Base-by-base conservation (phyloP, 2,113 vertebrate genomes). In the Arenaria interpres region DNA sequence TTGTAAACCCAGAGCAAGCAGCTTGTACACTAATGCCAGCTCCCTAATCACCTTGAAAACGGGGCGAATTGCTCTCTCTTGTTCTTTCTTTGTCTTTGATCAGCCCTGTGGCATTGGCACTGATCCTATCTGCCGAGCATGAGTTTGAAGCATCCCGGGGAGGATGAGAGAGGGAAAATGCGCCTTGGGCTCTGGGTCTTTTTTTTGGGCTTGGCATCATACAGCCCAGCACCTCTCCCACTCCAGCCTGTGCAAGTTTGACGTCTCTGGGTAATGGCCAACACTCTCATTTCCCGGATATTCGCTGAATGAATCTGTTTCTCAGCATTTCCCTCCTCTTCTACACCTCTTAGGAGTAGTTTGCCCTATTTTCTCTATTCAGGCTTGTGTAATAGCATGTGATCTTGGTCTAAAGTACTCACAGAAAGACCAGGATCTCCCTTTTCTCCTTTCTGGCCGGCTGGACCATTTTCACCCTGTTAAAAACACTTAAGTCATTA, bases 381-480 rank as follows among this genome's bases (percentile, higher is more conserved):
- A 87, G 63, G 5, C 23, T 12, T 63, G 4, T 12, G 1, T 73
- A 84, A 90, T 46, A 90, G 48, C 76, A 77, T 25, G 45, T 1
- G 9, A 82, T 93, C 12, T 85, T 12, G 39, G 20, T 59, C 21
- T 54, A 19, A 84, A 87, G 37, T 66, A 97, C 98, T 98, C 96
- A 98, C 98, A 27, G 98, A 98, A 75, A 99, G 98, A 76, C 99
- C 99, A 9, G 98, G 98, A 24, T 98, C 98, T 84, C 99, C 99
- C 84, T 99, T 99, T 33, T 99, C 98, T 78, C 99, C 99, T 75
- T 99, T 99, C 60, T 64, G 96, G 73, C 99, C 99, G 9, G 88
- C 91, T 2, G 75, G 84, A 59, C 99, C 99, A 24, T 95, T 22
- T 71, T 94, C 79, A 37, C 99, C 99, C 99, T 99, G 74, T 96